Evolutionary conservation across 2,888 invertebrate species (phyloP), one percentile per base, ranked within the genome.

Genomic region (Drosophila vallismaia): DNA sequence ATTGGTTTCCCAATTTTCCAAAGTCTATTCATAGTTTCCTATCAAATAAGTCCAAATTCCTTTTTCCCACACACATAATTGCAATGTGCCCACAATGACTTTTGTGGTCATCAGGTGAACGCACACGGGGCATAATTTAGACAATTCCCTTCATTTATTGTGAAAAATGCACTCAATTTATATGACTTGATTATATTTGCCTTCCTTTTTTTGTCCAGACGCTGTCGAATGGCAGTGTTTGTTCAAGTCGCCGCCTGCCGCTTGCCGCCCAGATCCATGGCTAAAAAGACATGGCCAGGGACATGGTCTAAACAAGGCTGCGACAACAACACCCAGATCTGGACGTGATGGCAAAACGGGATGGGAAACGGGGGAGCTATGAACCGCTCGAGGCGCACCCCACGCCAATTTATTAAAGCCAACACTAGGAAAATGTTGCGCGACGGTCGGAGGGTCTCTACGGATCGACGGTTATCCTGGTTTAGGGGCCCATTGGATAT

Each of bases 371-470:
- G 10, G 55, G 28, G 14, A 19, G 46, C 59, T 44, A 45, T 60
- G 40, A 57, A 66, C 74, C 75, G 82, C 87, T 75, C 64, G 59
- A 75, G 83, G 83, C 83, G 83, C 79, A 87, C 79, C 79, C 83
- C 86, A 87, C 87, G 83, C 75, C 87, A 87, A 84, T 84, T 84
- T 87, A 85, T 86, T 87, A 85, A 79, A 85, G 82, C 79, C 87
- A 84, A 84, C 83, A 83, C 87, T 77, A 78, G 56, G 45, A 28
- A 55, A 82, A 78, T 62, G 70, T 24, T 42, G 31, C 68, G 54
- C 33, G 51, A 29, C 24, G 57, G 62, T 48, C 77, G 38, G 53
- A 70, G 69, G 57, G 53, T 58, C 69, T 14, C 51, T 10, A 28
- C 26, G 29, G 33, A 19, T 48, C 31, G 31, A 36, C 28, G 52